Evolutionary conservation across 2,113 vertebrate species (phyloP), one percentile per base, ranked within the genome.

Genomic region (Megatriorchis doriae): DNA sequence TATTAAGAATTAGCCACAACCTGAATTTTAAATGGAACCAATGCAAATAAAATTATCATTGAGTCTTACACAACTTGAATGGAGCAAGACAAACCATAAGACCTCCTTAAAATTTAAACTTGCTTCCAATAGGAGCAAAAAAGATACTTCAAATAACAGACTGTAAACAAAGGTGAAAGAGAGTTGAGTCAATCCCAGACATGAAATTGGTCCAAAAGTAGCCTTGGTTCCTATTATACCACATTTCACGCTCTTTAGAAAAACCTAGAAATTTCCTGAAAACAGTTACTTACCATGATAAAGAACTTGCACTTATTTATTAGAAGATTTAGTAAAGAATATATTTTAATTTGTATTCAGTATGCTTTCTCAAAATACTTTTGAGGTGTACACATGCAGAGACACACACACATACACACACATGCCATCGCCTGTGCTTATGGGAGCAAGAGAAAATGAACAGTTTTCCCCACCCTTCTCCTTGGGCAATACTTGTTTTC

Each of bases 251-350:
- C 19, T 86, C 80, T 68, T 73, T 19, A 75, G 15, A 68, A 88
- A 88, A 75, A 61, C 0, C 3, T 75, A 42, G 34, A 94, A 71
- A 74, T 71, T 36, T 52, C 77, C 11, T 48, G 47, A 74, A 93
- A 81, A 63, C 6, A 34, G 21, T 72, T 93, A 97, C 94, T 95
- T 97, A 97, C 92, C 93, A 90, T 48, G 4, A 79, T 34, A 88
- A 70, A 53, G 26, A 72, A 71, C 13, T 19, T 48, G 22, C 10
- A 81, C 26, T 79, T 82, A 42, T 36, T 53, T 63, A 58, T 25
- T 78, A 48, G 16, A 87, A 55, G 16, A 72, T 43, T 88, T 21
- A 61, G 9, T n/a, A 55, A 87, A 58, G 4, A 63, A 74, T n/a
- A 26, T 3, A 19, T 67, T 91, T 81, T n/a, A 42, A 77, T 62